Evolutionary conservation across 2,888 invertebrate species (phyloP).

Genomic region (Pilophorus perplexus): DNA sequence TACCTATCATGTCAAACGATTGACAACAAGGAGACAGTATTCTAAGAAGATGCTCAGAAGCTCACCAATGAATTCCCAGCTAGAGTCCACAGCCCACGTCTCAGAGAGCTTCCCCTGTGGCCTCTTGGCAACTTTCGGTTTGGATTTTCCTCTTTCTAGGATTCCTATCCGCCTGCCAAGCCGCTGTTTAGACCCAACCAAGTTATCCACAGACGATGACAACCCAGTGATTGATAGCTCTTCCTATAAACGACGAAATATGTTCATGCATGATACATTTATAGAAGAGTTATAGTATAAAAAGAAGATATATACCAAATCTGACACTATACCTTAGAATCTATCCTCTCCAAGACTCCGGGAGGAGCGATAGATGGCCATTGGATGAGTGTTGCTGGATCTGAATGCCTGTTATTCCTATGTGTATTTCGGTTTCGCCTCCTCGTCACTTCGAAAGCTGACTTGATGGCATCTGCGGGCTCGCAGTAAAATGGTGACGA

Average conservation of each 20-base stretch:
- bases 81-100: constrained; percentile 82
- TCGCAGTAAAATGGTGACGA: constrained; percentile 87
- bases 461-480: constrained; percentile 78
- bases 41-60: constrained; percentile 43
- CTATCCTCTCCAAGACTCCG: constrained; percentile 54
- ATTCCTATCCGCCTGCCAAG: constrained; percentile 47
- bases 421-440: constrained; percentile 49
- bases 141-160: constrained; percentile 53
- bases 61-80: constrained; percentile 85
- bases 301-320: not conserved
- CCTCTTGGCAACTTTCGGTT: constrained; percentile 58
- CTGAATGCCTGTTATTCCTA: constrained; percentile 55
- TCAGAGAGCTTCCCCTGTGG: constrained; percentile 52
- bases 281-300: not conserved
- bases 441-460: constrained; percentile 51
- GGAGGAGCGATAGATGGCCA: constrained; percentile 51
- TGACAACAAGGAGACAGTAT: no score
- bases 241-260: constrained; percentile 43
- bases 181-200: constrained; percentile 54
- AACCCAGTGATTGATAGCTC: constrained; percentile 50
- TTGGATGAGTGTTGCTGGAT: constrained; percentile 54
- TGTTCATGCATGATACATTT: not conserved
- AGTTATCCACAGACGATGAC: constrained; percentile 69
- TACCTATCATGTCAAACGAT: no score
- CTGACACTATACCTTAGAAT: constrained; percentile 51